Percentiles rank a stretch among this genome's conserved stretches.
Evolutionary conservation across 2,888 invertebrate genomes (phyloP).

Genomic region (Stenoptilia bipunctidactyla): DNA sequence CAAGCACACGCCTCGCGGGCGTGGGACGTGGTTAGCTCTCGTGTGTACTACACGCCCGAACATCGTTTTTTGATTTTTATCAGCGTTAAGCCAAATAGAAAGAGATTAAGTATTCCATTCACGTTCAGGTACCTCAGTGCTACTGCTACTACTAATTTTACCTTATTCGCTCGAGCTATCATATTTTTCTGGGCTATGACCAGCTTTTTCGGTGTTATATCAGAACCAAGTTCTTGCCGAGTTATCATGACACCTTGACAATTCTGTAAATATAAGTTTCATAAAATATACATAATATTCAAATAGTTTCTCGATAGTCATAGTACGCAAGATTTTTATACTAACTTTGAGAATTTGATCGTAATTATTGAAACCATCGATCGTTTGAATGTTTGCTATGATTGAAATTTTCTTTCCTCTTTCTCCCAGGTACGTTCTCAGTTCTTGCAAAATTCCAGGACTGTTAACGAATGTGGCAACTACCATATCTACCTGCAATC

Average conservation of each 20-base stretch:
- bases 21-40: no score
- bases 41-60: no score
- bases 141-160: slow-evolving; percentile 20
- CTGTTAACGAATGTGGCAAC: slow-evolving; percentile 41
- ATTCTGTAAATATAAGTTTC: slow-evolving; percentile 27
- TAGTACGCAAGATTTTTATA: neutral
- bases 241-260: slow-evolving; percentile 79
- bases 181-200: slow-evolving; percentile 68
- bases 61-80: no score
- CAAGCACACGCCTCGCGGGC: no score
- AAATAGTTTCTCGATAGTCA: neutral
- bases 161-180: slow-evolving; percentile 58
- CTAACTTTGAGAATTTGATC: slow-evolving; percentile 43
- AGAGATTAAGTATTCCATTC: no score
- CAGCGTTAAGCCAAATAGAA: no score
- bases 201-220: slow-evolving; percentile 58
- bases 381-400: slow-evolving; percentile 49
- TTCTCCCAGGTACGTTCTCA: slow-evolving; percentile 39
- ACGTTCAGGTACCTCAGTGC: no score
- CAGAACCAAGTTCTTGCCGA: slow-evolving; percentile 64
- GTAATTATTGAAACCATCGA: slow-evolving; percentile 41
- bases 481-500: slow-evolving; percentile 46
- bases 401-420: slow-evolving; percentile 51
- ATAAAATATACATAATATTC: neutral
- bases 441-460: slow-evolving; percentile 27